Base-by-base conservation (phyloP, 2,888 invertebrate genomes). In the Pycnomerus fuliginosus region DNA sequence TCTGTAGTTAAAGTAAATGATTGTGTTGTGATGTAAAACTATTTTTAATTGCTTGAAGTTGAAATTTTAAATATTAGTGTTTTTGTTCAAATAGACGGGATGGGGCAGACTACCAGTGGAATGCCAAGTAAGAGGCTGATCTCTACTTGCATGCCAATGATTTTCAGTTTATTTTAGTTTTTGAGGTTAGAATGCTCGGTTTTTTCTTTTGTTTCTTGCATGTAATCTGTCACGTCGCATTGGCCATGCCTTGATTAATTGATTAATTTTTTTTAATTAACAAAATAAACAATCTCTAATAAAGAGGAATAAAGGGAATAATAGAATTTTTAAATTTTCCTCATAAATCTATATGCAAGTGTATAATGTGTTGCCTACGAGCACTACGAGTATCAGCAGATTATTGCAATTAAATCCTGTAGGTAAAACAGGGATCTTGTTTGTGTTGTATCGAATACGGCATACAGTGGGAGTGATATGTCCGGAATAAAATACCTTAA, bases 81-180 rank as follows among this genome's bases (percentile, higher is more conserved):
- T 42, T 39, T 41, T 29, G 37, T 39, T 36, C 22, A 41, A 44
- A 37, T 31, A 38, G 16, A 27, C 28, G 20, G 20, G 14, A 62
- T 62, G 61, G 61, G 61, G 39, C 61, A 62, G 51, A 55, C 58
- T 17, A 50, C 60, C 29, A 62, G 61, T 35, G 61, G 60, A 42
- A 57, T 62, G 50, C 56, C 59, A 53, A 58, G 61, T 62, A 42
- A 60, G 59, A 43, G 44, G 35, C 31, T 24, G 15, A 3, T 24
- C 28, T 42, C 16, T 28, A 7, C 4, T 10, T 8, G 10, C 4
- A 27, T 22, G 5, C 8, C 13, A 27, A 35, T 36, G 16, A 25
- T 31, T 16, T n/a, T n/a, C 24, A 7, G 16, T 17, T 10, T 23
- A 20, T 15, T 23, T 44, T 32, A n/a, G 5, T 13, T 32, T 44